phyloP scores from a whole-genome alignment of 1,140 invertebrate genomes.

The Yoshiicerus persimilis region DNA sequence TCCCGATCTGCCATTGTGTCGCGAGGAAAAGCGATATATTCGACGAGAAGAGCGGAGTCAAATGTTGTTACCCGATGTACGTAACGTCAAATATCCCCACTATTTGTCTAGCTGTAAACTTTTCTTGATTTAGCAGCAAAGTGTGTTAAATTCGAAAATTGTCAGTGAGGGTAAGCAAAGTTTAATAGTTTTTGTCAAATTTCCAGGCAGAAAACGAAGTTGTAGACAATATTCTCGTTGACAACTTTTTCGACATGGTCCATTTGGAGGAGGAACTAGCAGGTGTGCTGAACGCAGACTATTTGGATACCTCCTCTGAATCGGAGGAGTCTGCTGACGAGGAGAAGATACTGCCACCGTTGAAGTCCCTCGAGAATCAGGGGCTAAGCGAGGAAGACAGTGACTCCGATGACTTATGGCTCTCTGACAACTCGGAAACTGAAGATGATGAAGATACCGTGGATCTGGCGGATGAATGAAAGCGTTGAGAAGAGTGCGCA shows the following conservation, averaged over 20 bases:
- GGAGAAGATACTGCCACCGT: neutral
- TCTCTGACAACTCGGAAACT: neutral
- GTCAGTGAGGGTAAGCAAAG: too few relatives aligned
- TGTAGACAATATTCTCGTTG: neutral
- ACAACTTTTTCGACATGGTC: neutral
- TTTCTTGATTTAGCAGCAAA: too few relatives aligned
- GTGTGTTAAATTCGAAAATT: too few relatives aligned
- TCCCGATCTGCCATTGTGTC: neutral
- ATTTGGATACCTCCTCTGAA: neutral
- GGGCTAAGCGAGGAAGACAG: neutral
- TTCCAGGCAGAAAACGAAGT: neutral
- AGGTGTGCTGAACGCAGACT: neutral
- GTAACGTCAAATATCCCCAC: too few relatives aligned
- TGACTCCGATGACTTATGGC: neutral
- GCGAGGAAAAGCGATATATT: neutral
- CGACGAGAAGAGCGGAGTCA: neutral
- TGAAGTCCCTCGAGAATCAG: neutral
- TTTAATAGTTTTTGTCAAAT: neutral
- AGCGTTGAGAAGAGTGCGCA: too few relatives aligned
- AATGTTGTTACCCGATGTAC: neutral
- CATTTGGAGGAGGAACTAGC: neutral
- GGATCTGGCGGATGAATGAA: too few relatives aligned
- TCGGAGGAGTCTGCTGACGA: neutral
- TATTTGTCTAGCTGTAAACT: too few relatives aligned
- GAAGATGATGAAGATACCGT: neutral